Base-by-base conservation (phyloP, 2,888 invertebrate genomes). In the Hedychridium roseum region DNA sequence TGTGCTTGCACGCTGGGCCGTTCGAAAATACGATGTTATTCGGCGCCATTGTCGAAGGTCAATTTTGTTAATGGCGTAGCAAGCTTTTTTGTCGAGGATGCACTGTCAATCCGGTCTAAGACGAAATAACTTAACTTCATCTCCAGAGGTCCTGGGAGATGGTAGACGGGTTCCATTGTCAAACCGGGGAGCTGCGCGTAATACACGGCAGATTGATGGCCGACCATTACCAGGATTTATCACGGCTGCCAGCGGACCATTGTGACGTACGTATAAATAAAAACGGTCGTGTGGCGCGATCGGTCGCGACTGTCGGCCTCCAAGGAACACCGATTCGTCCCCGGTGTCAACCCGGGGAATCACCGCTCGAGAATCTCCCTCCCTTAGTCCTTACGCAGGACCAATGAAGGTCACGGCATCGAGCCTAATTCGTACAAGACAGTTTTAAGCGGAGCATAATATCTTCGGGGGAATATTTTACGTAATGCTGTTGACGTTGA, bases 201-300 rank as follows among this genome's bases (percentile, higher is more conserved):
- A 64, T 68, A 68, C 61, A 44, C 47, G 37, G 54, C 62, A 60
- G 72, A 73, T 73, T 72, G 72, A 74, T 74, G 70, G 64, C 64
- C 61, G 60, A 64, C 67, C 70, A 71, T 74, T 73, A 72, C 66
- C 52, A 46, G 64, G 65, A 74, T 74, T 73, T 72, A 74, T 74
- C 71, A 66, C 62, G 68, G 66, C 64, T 64, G 66, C 65, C 66
- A 65, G 57, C 41, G 53, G 56, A 47, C 54, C 58, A 58, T 60
- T 63, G 67, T 67, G 60, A 62, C 60, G 58, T 57, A 32, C 63
- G 55, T 64, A 60, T 66, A 64, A 64, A 71, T 66, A 69, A 70
- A 66, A 68, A 69, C 49, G 41, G 48, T 55, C 50, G 53, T 57
- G 57, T 53, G 57, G 49, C 56, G 17, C 43, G 43, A 49, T 51